Percentiles rank a stretch among this genome's conserved stretches.
phyloP scores from a whole-genome alignment of 1,140 invertebrate genomes.

The Zaprionus africanus region DNA sequence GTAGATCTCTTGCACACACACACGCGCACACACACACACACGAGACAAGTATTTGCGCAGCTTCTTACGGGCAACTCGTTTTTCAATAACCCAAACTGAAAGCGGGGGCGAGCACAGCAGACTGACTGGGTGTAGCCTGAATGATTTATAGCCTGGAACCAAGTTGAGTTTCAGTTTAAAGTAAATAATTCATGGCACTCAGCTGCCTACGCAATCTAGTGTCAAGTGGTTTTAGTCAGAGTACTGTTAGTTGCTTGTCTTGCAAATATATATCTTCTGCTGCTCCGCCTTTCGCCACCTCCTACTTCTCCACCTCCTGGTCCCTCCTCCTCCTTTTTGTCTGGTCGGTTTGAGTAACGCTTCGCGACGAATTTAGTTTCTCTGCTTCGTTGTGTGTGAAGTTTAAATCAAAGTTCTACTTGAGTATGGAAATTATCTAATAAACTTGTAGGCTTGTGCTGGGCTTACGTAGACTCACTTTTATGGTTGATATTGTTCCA shows the following conservation, averaged over 20 bases:
- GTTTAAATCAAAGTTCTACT: constrained; percentile 55
- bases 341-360: neutral
- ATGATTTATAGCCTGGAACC: constrained; percentile 36
- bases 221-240: constrained; percentile 2
- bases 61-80: constrained; percentile 1
- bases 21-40: too few species aligned
- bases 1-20: constrained; percentile 1
- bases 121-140: constrained; percentile 11
- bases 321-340: neutral
- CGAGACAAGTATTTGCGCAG: constrained; percentile 5
- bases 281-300: too few species aligned
- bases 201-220: constrained; percentile 1
- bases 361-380: constrained; percentile 11
- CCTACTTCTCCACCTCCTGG: neutral
- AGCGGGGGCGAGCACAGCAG: neutral
- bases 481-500: too few species aligned
- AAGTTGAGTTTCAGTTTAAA: constrained; percentile 19
- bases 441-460: too few species aligned
- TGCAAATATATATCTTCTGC: neutral
- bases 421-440: too few species aligned
- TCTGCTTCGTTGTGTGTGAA: constrained; percentile 48
- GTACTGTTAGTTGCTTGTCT: neutral
- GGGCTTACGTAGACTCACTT: too few species aligned
- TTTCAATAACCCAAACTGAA: neutral
- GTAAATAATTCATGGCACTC: constrained; percentile 47